A percentile compares a stretch with the other conserved stretches of the same genome.
These are phyloP conservation scores for Thymelicus sylvestris DNA, from an alignment of 2,888 invertebrate species.

Conservation along the genomic window DNA sequence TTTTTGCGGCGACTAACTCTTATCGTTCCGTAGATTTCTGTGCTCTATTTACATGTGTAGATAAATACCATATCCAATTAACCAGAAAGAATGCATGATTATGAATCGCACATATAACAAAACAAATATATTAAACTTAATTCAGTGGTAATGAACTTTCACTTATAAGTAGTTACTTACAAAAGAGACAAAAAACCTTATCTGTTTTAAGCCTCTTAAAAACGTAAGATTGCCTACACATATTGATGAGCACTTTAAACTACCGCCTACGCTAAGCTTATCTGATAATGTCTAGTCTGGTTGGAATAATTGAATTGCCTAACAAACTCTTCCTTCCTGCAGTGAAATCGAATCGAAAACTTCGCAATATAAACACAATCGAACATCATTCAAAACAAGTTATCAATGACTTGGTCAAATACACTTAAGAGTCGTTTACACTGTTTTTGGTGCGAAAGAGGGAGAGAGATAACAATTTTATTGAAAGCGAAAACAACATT, in stretches of 20 bases:
- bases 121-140: too few relatives aligned
- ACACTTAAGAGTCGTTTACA: slow-evolving; percentile 15
- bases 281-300: neutral
- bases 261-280: neutral
- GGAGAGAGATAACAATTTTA: too few relatives aligned
- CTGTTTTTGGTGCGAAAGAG: neutral
- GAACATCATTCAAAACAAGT: slow-evolving; percentile 33
- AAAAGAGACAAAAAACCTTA: too few relatives aligned
- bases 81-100: too few relatives aligned
- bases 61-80: too few relatives aligned
- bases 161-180: too few relatives aligned
- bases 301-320: neutral
- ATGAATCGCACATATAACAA: too few relatives aligned
- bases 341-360: slow-evolving; percentile 32
- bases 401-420: slow-evolving; percentile 34
- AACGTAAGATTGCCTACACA: neutral
- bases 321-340: slow-evolving; percentile 23
- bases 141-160: too few relatives aligned
- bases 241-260: neutral
- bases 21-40: too few relatives aligned
- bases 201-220: neutral
- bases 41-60: too few relatives aligned
- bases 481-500: too few relatives aligned
- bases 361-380: slow-evolving; percentile 27
- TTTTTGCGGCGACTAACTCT: too few relatives aligned